Evolutionary conservation across 1,140 invertebrate genomes (phyloP).

Genomic region (Drosophila truncata): DNA sequence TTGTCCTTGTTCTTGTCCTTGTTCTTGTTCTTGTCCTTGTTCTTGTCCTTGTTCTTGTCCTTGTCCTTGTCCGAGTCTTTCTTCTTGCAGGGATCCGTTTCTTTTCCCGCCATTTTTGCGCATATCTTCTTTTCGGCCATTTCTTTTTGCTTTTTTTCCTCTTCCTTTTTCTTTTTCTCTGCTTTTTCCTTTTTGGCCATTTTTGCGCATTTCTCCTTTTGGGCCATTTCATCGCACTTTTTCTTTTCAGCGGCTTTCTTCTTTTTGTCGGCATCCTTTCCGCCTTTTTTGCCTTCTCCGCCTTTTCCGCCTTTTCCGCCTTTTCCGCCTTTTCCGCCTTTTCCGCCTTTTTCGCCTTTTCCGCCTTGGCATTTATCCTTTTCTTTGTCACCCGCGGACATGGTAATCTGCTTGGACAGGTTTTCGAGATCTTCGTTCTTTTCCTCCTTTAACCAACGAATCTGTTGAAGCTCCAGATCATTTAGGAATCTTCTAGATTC

Average conservation of each 20-base stretch:
- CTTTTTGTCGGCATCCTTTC: background rate
- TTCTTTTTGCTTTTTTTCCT: background rate
- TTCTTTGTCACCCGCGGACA: background rate
- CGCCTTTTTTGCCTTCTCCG: background rate
- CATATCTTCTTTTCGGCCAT: too few relatives aligned
- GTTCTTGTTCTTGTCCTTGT: background rate
- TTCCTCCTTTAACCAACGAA: conserved; percentile 1
- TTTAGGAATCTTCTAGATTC: background rate
- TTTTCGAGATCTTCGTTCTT: background rate
- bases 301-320: too few relatives aligned
- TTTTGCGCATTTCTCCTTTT: background rate
- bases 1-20: too few relatives aligned
- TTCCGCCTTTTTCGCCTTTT: too few relatives aligned
- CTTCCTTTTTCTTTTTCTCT: background rate
- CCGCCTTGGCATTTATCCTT: background rate
- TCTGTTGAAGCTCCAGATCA: conserved; percentile 2
- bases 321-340: too few relatives aligned
- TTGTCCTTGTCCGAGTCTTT: background rate
- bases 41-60: too few relatives aligned
- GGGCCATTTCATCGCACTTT: background rate
- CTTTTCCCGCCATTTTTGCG: background rate
- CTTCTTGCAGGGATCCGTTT: background rate
- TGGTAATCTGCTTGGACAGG: background rate
- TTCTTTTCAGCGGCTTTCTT: background rate
- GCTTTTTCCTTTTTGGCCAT: background rate